Evolutionary conservation across 1,140 invertebrate species (phyloP).

Genomic region (Zeugodacus cucurbitae): DNA sequence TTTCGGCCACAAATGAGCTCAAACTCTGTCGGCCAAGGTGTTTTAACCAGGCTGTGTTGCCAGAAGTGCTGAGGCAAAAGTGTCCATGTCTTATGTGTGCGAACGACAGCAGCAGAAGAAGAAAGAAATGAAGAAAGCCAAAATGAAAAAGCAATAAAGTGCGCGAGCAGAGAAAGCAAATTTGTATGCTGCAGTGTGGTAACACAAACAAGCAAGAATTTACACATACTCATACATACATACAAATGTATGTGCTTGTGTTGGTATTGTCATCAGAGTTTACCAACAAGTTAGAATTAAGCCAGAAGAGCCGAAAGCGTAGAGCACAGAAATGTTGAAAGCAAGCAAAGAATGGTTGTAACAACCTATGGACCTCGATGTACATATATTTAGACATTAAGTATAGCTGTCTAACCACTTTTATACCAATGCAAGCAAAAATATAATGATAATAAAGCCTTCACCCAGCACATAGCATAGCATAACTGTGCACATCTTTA

Average conservation of each 20-base stretch:
- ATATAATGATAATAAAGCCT: not conserved
- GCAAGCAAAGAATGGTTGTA: not conserved
- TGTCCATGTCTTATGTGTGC: not conserved
- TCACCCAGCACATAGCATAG: not conserved
- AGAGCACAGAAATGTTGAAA: not conserved
- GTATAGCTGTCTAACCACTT: not conserved
- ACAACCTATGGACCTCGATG: no score
- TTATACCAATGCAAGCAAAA: not conserved
- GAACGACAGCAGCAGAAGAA: constrained; percentile 5
- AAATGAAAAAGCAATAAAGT: not conserved
- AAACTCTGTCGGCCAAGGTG: constrained; percentile 56
- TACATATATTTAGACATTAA: not conserved
- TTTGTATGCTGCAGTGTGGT: not conserved
- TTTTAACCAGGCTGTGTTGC: constrained; percentile 58
- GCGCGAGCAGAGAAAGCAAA: constrained; percentile 2
- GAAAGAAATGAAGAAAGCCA: constrained; percentile 34
- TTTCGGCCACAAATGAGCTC: constrained; percentile 61
- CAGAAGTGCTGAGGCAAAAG: not conserved
- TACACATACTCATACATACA: not conserved
- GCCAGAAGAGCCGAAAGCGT: not conserved
- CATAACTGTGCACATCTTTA: not conserved
- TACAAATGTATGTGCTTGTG: not conserved
- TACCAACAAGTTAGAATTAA: not conserved
- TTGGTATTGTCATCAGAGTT: not conserved
- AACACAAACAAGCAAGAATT: not conserved